Base-by-base conservation (phyloP, 2,113 vertebrate species). In the Stegostoma tigrinum region DNA sequence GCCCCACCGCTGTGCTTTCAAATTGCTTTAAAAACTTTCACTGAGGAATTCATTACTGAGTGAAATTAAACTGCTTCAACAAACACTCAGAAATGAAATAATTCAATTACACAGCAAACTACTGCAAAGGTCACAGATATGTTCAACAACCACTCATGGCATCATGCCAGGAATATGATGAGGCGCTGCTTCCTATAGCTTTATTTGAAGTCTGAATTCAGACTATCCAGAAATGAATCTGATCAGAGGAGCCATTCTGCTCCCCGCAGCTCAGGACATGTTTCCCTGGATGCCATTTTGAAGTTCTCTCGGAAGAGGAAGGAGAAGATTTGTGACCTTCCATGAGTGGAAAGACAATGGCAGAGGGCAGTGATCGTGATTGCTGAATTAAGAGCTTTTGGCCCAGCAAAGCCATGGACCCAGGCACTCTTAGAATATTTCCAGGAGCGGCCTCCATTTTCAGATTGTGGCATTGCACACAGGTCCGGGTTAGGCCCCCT, bases 21-120 rank as follows among this genome's bases (percentile, higher is more conserved):
- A 91, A 93, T 93, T 66, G 61, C 89, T 93, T n/a, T n/a, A 38
- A 93, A 93, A 67, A n/a, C 55, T 93, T 93, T 0, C 66, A 66
- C 61, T n/a, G n/a, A 91, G 55, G 89, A 91, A 91, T 91, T 34
- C 55, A 91, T 91, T 91, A 93, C 61, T 38, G 61, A 93, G 61
- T 6, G 61, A 93, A 93, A 93, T 67, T 93, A 93, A 93, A 93
- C 61, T 93, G 89, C 55, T 66, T 93, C 61, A 24, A 93, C 38
- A 17, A 61, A 93, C 64, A 38, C 61, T 67, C 89, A n/a, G 38
- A 93, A 19, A 93, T 93, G 3, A n/a, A 93, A 45, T n/a, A 66
- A 15, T 66, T 93, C 89, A 90, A 61, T 90, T 61, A 55, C 87
- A 34, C 48, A n/a, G 30, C 14, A 67, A 93, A 66, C 89, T 64